Evolutionary conservation across 2,888 invertebrate genomes (phyloP), one percentile per base, ranked within the genome.

Genomic region (Tenthredo distinguenda): DNA sequence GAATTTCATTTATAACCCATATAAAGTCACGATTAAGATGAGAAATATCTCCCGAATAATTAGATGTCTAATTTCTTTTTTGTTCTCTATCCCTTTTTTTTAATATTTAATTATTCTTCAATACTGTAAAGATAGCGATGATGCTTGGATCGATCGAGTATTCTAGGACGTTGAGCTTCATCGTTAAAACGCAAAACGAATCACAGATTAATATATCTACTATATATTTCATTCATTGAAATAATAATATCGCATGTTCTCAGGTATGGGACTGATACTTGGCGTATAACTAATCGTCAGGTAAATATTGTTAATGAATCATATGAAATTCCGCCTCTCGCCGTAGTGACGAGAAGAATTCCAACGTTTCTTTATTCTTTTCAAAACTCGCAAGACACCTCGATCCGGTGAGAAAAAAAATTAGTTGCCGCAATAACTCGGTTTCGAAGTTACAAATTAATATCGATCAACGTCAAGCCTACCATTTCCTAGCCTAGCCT

Each of bases 181-280:
- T 72, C 43, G 74, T 43, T 74, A 74, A 43, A 21, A 74, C 31
- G 74, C n/a, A 74, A 43, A 74, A 74, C 74, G 15, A 74, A 74
- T 74, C 74, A 74, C 74, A 74, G 74, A 74, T 74, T 43, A 74
- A 21, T 4, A 74, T 74, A 74, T n/a, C 18, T 43, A 21, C 47
- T 47, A 47, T 47, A 47, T 47, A 47, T 47, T 43, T 21, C 18
- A 43, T 43, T 74, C n/a, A 74, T 18, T 43, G 74, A 43, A n/a
- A 43, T 40, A 71, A 71, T 26, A 74, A 43, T 74, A 74, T 74
- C 12, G 15, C 10, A 43, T 43, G 34, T 68, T n/a, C 86, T 83
- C 86, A 85, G 86, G 85, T 85, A 85, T 84, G 85, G 81, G 74
- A 85, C 2, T 62, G 37, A 71, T 18, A 71, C 71, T 71, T 71